phyloP scores from a whole-genome alignment of 2,113 vertebrate genomes.

The Melanerpes formicivorus region DNA sequence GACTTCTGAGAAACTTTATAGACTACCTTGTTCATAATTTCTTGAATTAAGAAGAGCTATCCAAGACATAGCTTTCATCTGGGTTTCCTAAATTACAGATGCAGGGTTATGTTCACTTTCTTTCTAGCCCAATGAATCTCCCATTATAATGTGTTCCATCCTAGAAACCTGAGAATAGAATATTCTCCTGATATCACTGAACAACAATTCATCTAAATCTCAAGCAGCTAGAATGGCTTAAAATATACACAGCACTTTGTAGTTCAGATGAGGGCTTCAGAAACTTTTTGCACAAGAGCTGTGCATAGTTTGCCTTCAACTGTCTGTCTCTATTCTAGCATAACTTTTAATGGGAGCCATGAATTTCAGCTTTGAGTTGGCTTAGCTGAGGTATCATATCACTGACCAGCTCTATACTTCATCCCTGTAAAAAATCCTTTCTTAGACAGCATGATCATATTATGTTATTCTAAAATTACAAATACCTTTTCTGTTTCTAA shows the following conservation, averaged over 20 bases:
- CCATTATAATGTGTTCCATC: background rate
- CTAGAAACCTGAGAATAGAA: background rate
- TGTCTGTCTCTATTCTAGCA: background rate
- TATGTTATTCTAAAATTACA: background rate
- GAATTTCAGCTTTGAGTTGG: background rate
- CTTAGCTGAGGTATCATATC: background rate
- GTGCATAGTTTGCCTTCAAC: background rate
- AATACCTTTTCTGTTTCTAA: background rate
- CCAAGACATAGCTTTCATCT: background rate
- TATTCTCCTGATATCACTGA: background rate
- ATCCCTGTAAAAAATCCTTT: background rate
- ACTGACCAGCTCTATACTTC: background rate
- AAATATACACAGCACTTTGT: background rate
- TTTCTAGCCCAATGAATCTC: background rate
- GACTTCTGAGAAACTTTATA: background rate
- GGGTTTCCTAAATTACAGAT: background rate
- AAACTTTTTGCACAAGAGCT: background rate
- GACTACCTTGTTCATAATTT: background rate
- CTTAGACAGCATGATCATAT: rapidly evolving
- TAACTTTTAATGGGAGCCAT: background rate
- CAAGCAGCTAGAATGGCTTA: background rate
- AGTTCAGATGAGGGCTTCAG: rapidly evolving
- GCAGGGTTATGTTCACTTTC: background rate
- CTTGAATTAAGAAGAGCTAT: background rate
- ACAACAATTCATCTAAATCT: background rate